Evolutionary conservation across 1,140 invertebrate species (phyloP).

Genomic region (Holcopasites calliopsidis): DNA sequence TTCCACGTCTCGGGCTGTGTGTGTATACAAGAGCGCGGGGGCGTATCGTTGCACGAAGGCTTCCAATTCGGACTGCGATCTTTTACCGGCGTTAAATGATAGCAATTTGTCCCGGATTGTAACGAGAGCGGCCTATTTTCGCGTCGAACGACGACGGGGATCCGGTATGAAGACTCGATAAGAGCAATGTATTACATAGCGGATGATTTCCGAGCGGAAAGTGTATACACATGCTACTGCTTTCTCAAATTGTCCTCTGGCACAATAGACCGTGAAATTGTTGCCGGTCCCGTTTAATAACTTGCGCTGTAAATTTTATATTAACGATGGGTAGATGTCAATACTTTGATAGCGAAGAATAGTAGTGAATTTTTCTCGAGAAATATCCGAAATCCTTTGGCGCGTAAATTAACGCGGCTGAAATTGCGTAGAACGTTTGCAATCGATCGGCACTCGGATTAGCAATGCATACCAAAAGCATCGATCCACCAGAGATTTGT

Average conservation of each 20-base stretch:
- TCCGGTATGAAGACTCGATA: not conserved
- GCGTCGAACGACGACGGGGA: not conserved
- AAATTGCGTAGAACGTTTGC: no score
- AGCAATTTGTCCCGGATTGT: slow-evolving; percentile 48
- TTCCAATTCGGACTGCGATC: slow-evolving; percentile 11
- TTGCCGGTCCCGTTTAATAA: slow-evolving; percentile 58
- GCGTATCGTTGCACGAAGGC: not conserved
- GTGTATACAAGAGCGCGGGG: not conserved
- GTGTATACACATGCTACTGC: slow-evolving; percentile 11
- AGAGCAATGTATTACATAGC: slow-evolving; percentile 25
- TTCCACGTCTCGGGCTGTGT: not conserved
- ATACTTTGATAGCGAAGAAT: no score
- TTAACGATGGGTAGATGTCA: no score
- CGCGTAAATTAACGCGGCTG: not conserved
- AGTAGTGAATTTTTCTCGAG: no score
- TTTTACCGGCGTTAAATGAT: slow-evolving; percentile 40
- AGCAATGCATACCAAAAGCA: not conserved
- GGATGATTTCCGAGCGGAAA: slow-evolving; percentile 30
- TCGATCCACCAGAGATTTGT: not conserved
- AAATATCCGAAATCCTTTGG: not conserved
- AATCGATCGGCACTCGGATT: not conserved
- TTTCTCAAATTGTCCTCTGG: slow-evolving; percentile 42
- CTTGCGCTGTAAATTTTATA: slow-evolving; percentile 39
- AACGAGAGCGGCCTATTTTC: slow-evolving; percentile 54
- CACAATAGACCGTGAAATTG: slow-evolving; percentile 58